Evolutionary conservation across 2,797 vertebrate genomes (phyloP).

Genomic region (Leontopithecus rosalia): DNA sequence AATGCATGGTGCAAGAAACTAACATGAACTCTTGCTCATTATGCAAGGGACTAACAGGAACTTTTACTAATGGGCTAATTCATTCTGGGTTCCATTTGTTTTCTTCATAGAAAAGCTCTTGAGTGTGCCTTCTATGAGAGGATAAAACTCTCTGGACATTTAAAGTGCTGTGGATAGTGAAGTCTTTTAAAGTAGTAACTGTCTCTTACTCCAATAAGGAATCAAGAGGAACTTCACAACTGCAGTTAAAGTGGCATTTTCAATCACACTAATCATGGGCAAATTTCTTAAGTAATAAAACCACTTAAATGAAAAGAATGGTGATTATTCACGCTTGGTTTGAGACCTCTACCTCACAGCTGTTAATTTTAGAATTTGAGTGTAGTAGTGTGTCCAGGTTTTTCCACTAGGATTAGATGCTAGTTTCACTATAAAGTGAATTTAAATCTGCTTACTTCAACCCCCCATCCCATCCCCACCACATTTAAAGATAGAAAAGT

Average conservation of each 20-base stretch:
- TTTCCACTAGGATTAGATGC: background rate
- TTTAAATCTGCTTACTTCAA: background rate
- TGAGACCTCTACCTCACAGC: background rate
- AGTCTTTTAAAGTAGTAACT: background rate
- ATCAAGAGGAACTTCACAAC: background rate
- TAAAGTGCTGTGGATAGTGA: background rate
- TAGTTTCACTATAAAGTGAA: background rate
- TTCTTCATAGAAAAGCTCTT: background rate
- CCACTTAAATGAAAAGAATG: background rate
- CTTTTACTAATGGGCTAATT: background rate
- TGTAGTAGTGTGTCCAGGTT: background rate
- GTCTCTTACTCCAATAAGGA: background rate
- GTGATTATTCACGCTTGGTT: background rate
- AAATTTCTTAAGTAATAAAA: background rate
- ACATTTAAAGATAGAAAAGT: background rate
- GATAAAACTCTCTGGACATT: no score
- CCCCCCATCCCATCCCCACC: background rate
- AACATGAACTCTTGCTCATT: fast-evolving
- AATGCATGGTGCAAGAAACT: background rate
- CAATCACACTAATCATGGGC: background rate
- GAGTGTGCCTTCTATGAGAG: background rate
- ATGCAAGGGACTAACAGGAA: background rate
- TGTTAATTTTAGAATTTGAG: background rate
- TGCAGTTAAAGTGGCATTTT: background rate
- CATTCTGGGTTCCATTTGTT: background rate